Evolutionary conservation across 1,140 invertebrate genomes (phyloP), one percentile per base, ranked within the genome.

Genomic region (Probaryconus sp.): DNA sequence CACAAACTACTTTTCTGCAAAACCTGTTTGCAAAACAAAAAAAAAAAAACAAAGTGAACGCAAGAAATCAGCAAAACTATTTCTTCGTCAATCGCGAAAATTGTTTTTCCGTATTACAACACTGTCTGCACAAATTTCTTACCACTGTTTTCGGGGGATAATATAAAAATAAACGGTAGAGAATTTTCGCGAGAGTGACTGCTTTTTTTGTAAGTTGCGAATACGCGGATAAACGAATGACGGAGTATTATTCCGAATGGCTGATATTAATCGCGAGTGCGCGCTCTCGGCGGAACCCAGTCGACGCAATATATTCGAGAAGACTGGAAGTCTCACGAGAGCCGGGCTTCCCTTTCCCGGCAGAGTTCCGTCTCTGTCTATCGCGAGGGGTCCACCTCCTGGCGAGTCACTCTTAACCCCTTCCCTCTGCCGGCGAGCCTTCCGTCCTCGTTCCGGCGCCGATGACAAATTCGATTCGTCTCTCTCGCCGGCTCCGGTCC

Each of bases 311-410:
- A 80, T 68, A 78, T 80, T 80, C 72, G 77, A 81, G 79, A 81
- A 81, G 80, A 83, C 81, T 83, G 81, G 77, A 77, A 81, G 81
- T 78, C 79, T 76, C 81, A 78, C 70, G 79, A 76, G 81, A 83
- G 81, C 77, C 79, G 79, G 79, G 76, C 74, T 78, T 73, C 70
- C 74, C 76, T 78, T 79, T 63, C 64, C 65, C 72, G 65, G 33
- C 48, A 28, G 48, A 14, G 14, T 16, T 5, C 11, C n/a, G 43
- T 71, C 68, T 28, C 58, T 3, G 26, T 71, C 26, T 16, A 2
- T 3, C 47, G 14, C 40, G 42, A 18, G 47, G 14, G 21, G 24
- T 63, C 58, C 58, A 43, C 3, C 53, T 60, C 45, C 6, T 7
- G 24, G 48, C 56, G 67, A 68, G 48, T 55, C 37, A n/a, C 55